Conservation (phyloP, 2,888 invertebrate species). For the Byasa hedistus region DNA sequence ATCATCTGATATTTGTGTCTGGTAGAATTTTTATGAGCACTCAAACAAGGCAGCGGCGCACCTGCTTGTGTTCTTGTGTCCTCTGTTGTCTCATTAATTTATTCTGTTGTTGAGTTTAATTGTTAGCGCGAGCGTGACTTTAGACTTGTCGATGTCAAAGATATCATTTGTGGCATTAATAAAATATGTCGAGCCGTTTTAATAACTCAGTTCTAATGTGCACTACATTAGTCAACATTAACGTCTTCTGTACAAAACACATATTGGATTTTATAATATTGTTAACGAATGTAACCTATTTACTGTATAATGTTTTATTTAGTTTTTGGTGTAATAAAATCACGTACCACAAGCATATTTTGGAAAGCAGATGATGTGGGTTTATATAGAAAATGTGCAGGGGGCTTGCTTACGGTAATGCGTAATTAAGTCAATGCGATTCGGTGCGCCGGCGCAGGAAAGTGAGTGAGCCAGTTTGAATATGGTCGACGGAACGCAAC, state of each 20-base stretch:
- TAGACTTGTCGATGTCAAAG: conserved; percentile 21
- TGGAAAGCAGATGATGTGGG: background rate
- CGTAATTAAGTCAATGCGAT: conserved; percentile 62
- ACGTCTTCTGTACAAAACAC: conserved; percentile 9
- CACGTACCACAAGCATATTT: background rate
- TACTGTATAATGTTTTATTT: too few relatives aligned
- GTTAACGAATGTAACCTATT: background rate
- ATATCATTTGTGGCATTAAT: conserved; percentile 17
- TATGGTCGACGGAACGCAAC: conserved; percentile 61
- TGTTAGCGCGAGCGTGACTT: conserved; percentile 27
- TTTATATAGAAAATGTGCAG: conserved; percentile 9
- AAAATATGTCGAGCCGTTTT: conserved; percentile 9
- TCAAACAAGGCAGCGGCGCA: conserved; percentile 20
- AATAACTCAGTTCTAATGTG: conserved; percentile 18
- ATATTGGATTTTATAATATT: conserved; percentile 5
- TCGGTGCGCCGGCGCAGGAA: conserved; percentile 61
- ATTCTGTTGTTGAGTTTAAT: conserved; percentile 27
- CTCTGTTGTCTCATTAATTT: conserved; percentile 27
- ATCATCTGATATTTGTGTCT: conserved; percentile 37
- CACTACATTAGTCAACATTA: conserved; percentile 14
- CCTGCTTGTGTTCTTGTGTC: conserved; percentile 25
- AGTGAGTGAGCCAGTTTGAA: conserved; percentile 65
- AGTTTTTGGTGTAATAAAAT: too few relatives aligned
- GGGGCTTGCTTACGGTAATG: conserved; percentile 36
- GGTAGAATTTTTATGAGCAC: conserved; percentile 39